Percentiles rank a stretch among this genome's conserved stretches.
Evolutionary conservation across 2,888 invertebrate genomes (phyloP).

Genomic region (Nymphalis c-album): DNA sequence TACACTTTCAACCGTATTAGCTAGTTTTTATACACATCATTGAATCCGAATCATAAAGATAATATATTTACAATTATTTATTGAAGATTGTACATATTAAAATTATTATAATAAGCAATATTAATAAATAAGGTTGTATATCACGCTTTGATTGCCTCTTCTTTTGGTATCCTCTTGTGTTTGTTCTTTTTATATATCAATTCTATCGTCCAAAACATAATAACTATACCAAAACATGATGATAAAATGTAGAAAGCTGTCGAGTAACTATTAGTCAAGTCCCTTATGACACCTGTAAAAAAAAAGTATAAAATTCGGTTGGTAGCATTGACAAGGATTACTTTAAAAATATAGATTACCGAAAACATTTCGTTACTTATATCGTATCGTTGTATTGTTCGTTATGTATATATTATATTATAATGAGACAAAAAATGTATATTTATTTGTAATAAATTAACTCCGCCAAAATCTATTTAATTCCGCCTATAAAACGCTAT

Average conservation of each 20-base stretch:
- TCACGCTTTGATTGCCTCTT: conserved; percentile 18
- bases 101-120: not conserved
- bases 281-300: conserved; percentile 79
- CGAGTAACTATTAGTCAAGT: conserved; percentile 79
- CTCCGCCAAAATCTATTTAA: too few species aligned
- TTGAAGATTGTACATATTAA: not conserved
- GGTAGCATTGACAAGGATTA: too few species aligned
- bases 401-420: too few species aligned
- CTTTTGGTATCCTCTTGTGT: conserved; percentile 48
- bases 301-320: too few species aligned
- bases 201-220: conserved; percentile 64
- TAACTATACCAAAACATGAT: conserved; percentile 54
- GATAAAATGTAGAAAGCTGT: conserved; percentile 81
- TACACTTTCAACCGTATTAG: too few species aligned
- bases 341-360: too few species aligned
- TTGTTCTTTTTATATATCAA: conserved; percentile 61
- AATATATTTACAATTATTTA: not conserved
- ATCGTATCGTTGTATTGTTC: too few species aligned
- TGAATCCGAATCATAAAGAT: not conserved
- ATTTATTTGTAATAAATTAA: too few species aligned
- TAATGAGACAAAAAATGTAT: too few species aligned
- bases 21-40: too few species aligned
- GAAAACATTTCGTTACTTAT: too few species aligned
- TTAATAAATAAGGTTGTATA: not conserved
- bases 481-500: too few species aligned